phyloP scores from a whole-genome alignment of 92 coral and sea anemone species.

The Bergia sp. region DNA sequence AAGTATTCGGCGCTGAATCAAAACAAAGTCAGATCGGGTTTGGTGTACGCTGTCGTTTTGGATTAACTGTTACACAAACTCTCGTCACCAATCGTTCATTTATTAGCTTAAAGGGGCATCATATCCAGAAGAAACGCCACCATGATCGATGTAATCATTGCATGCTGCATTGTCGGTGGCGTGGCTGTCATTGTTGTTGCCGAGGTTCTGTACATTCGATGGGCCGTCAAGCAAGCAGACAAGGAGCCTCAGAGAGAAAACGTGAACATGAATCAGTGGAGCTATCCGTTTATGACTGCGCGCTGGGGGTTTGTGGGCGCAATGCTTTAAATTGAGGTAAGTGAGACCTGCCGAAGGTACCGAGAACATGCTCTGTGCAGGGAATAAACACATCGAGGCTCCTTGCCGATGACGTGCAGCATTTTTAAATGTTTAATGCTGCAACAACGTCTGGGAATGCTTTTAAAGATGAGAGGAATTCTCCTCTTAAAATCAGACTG shows the following conservation, averaged over 20 bases:
- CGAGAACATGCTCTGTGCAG: too few species aligned
- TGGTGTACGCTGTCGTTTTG: neutral
- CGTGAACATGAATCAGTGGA: neutral
- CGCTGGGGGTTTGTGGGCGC: conserved; percentile 30
- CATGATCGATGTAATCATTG: conserved; percentile 19
- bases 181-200: conserved; percentile 10
- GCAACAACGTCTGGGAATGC: too few species aligned
- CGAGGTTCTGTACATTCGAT: conserved; percentile 31
- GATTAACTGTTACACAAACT: neutral
- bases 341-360: neutral
- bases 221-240: conserved; percentile 8
- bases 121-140: neutral
- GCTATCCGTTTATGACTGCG: neutral
- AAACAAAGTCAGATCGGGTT: neutral
- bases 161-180: conserved; percentile 27
- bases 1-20: neutral
- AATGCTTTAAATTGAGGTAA: neutral
- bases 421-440: too few species aligned
- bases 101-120: neutral
- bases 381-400: too few species aligned
- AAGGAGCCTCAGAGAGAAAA: neutral
- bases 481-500: too few species aligned
- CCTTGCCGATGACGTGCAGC: too few species aligned
- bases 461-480: too few species aligned
- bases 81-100: neutral